These are phyloP conservation scores for Nycticorax nycticorax DNA, from an alignment of 2,113 vertebrate genomes.

Conservation along the genomic window DNA sequence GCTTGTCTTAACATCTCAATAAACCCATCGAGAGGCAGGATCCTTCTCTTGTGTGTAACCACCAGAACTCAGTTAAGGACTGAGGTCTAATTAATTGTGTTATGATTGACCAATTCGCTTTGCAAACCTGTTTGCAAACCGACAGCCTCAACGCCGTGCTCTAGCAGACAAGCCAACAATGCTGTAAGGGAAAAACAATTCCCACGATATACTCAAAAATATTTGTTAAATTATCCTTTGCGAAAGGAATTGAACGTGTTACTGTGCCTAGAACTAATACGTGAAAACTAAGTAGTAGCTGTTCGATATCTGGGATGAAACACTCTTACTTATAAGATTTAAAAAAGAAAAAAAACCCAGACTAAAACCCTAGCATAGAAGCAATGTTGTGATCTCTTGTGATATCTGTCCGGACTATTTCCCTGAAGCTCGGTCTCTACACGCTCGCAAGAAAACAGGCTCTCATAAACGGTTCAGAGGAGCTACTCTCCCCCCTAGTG, in stretches of 20 bases:
- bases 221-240: background rate
- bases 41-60: background rate
- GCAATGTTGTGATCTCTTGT: background rate
- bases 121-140: background rate
- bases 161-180: background rate
- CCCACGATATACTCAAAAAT: background rate
- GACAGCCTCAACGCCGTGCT: rapidly evolving
- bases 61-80: background rate
- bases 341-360: background rate
- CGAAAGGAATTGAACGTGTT: background rate
- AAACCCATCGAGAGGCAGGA: rapidly evolving
- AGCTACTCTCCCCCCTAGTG: background rate
- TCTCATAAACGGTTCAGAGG: background rate
- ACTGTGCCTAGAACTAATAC: background rate
- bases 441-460: background rate
- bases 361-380: background rate
- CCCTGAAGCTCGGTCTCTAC: background rate
- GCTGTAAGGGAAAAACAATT: background rate
- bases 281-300: background rate
- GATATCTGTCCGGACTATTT: background rate
- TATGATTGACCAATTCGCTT: background rate
- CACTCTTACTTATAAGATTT: background rate
- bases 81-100: background rate
- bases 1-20: background rate
- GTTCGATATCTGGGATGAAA: background rate